Evolutionary conservation across 1,140 invertebrate species (phyloP).

Genomic region (Nixonia krombeini): DNA sequence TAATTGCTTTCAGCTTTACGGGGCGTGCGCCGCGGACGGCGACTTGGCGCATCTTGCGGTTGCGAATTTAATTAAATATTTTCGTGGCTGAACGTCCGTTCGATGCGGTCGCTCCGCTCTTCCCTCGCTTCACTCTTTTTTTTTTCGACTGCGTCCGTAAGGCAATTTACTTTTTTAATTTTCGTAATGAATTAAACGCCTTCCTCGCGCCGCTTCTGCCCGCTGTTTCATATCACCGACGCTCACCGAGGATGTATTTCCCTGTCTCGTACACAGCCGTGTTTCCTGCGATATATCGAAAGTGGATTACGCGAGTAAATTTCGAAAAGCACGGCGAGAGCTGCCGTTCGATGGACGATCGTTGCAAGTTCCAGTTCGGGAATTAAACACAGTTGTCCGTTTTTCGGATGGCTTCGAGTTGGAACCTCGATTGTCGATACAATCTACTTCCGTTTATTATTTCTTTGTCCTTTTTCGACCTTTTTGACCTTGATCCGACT

Average conservation of each 20-base stretch:
- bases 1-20: conserved; percentile 63
- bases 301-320: conserved; percentile 28
- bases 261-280: background rate
- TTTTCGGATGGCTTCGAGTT: too few species aligned
- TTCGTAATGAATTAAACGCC: conserved; percentile 67
- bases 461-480: too few species aligned
- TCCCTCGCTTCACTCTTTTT: too few species aligned
- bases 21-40: conserved; percentile 41
- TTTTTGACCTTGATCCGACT: too few species aligned
- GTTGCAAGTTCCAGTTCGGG: background rate
- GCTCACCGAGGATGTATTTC: background rate
- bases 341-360: conserved; percentile 14
- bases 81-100: conserved; percentile 64
- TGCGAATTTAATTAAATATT: conserved; percentile 70
- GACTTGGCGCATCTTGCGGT: conserved; percentile 66
- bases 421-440: too few species aligned
- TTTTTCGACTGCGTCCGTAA: conserved; percentile 57
- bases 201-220: conserved; percentile 8
- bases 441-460: too few species aligned
- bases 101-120: conserved; percentile 50
- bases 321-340: conserved; percentile 32
- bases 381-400: too few species aligned
- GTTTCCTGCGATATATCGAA: too few species aligned
- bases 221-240: conserved; percentile 5
- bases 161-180: conserved; percentile 69